Evolutionary conservation across 2,888 invertebrate genomes (phyloP).

Genomic region (Brachyptera risi): DNA sequence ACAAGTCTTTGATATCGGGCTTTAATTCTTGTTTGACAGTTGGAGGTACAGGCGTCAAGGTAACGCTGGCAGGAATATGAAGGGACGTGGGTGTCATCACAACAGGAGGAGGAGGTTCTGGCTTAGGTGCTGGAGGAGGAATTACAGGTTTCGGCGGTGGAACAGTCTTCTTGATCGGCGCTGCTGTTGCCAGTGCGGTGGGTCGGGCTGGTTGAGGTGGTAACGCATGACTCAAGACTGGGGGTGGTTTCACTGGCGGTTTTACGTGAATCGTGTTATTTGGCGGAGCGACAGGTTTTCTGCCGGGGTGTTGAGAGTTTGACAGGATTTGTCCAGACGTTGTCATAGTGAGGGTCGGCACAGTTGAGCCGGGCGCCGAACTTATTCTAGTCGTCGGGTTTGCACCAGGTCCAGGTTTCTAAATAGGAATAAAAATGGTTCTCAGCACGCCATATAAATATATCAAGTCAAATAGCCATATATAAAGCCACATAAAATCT

Average conservation of each 20-base stretch:
- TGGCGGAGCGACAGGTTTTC: conserved; percentile 39
- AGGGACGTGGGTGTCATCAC: not conserved
- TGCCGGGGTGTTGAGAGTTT: conserved; percentile 41
- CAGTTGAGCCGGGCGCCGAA: conserved; percentile 3
- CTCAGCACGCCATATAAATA: too few relatives aligned
- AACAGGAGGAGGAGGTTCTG: not conserved
- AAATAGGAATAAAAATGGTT: too few relatives aligned
- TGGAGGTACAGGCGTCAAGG: not conserved
- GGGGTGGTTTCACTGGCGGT: conserved; percentile 34
- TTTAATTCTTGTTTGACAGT: not conserved
- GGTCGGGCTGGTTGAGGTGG: conserved; percentile 40
- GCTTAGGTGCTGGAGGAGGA: conserved; percentile 5
- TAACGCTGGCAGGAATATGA: not conserved
- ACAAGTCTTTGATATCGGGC: not conserved
- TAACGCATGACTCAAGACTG: conserved; percentile 44
- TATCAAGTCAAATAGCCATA: too few relatives aligned
- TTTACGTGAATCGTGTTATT: conserved; percentile 39
- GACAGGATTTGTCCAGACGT: conserved; percentile 34
- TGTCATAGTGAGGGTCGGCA: conserved; percentile 36
- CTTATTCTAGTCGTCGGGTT: not conserved
- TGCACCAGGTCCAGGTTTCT: conserved; percentile 9
- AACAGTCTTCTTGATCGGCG: conserved; percentile 29
- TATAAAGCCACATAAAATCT: too few relatives aligned
- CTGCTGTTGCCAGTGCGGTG: conserved; percentile 39
- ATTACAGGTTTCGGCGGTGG: conserved; percentile 20